These are phyloP conservation scores for Polydesmus complanatus DNA, from an alignment of 2,888 invertebrate species.

Conservation along the genomic window DNA sequence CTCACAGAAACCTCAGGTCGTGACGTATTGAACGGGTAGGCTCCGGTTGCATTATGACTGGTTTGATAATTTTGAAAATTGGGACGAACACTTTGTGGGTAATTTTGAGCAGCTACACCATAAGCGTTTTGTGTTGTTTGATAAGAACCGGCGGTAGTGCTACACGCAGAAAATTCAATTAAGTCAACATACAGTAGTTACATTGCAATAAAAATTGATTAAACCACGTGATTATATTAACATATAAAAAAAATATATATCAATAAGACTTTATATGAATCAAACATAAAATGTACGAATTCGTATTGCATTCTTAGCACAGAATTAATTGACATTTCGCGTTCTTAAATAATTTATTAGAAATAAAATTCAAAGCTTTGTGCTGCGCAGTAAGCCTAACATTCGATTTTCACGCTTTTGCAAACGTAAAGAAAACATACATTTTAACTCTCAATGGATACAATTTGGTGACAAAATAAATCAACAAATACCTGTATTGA, in stretches of 20 bases:
- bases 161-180: constrained; percentile 2
- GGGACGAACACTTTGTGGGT: constrained; percentile 54
- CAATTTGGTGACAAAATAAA: neutral
- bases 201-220: too few species aligned
- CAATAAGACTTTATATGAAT: too few species aligned
- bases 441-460: neutral
- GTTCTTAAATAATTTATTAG: neutral
- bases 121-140: constrained; percentile 74
- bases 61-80: constrained; percentile 50
- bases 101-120: constrained; percentile 53
- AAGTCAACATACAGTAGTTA: neutral
- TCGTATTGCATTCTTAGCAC: too few species aligned
- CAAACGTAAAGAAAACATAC: neutral
- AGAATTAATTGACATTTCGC: neutral
- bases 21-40: constrained; percentile 17
- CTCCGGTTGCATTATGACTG: constrained; percentile 47
- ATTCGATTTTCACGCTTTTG: neutral
- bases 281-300: too few species aligned
- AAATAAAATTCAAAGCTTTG: too few species aligned
- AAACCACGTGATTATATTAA: too few species aligned
- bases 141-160: constrained; percentile 45
- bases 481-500: constrained; percentile 65
- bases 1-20: neutral
- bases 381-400: neutral
- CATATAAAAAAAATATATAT: too few species aligned